These are phyloP conservation scores for Phthorimaea operculella DNA, from an alignment of 1,140 invertebrate species.

Conservation along the genomic window DNA sequence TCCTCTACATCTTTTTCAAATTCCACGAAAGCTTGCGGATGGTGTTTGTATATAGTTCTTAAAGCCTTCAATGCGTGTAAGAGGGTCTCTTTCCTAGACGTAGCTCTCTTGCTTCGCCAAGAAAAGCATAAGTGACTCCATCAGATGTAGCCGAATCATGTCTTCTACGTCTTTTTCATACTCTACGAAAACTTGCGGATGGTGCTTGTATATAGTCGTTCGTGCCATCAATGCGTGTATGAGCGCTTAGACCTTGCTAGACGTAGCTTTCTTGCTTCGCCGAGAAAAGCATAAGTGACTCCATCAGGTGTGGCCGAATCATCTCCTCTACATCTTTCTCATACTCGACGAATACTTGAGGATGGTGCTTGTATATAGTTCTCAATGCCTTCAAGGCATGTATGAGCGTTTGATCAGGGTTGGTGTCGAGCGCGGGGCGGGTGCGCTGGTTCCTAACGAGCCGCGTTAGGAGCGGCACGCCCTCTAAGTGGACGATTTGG, in stretches of 20 bases:
- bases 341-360: constrained; percentile 62
- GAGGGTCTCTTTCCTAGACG: too few relatives aligned
- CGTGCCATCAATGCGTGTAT: too few relatives aligned
- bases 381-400: constrained; percentile 68
- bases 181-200: too few relatives aligned
- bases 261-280: constrained; percentile 65
- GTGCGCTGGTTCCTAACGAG: constrained; percentile 74
- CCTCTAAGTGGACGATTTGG: constrained; percentile 80
- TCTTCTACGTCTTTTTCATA: too few relatives aligned
- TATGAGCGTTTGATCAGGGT: constrained; percentile 62
- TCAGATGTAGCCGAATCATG: too few relatives aligned
- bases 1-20: too few relatives aligned
- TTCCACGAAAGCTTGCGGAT: too few relatives aligned
- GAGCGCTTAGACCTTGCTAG: constrained; percentile 14
- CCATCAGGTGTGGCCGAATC: constrained; percentile 79
- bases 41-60: too few relatives aligned
- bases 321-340: constrained; percentile 77
- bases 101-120: too few relatives aligned
- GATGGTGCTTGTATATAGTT: constrained; percentile 64
- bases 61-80: too few relatives aligned
- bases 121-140: too few relatives aligned
- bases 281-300: constrained; percentile 71
- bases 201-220: too few relatives aligned
- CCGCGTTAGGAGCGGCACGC: constrained; percentile 78
- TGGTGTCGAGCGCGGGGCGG: constrained; percentile 43